Conservation (phyloP, 1,140 invertebrate species). For the Drosophila ohnishii region DNA sequence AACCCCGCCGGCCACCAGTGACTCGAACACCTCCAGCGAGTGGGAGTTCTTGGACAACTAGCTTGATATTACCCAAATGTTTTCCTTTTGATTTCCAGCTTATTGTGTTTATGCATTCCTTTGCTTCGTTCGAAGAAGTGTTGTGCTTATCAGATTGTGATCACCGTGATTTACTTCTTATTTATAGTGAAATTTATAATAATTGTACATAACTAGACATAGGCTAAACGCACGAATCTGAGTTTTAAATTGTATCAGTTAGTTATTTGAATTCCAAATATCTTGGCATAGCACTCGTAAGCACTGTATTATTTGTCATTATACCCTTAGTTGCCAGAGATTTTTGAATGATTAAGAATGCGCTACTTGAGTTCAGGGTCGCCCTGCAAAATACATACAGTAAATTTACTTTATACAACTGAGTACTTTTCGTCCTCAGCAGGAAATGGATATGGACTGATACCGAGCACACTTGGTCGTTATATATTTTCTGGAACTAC, state of each 20-base stretch:
- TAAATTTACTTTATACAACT: slow-evolving; percentile 35
- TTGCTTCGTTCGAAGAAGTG: slow-evolving; percentile 23
- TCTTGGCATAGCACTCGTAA: slow-evolving; percentile 11
- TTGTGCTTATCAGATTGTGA: slow-evolving; percentile 69
- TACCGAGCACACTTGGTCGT: slow-evolving; percentile 17
- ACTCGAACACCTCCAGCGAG: slow-evolving; percentile 76
- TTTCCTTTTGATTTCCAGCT: slow-evolving; percentile 19
- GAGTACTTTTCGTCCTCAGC: slow-evolving; percentile 12
- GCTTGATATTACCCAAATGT: slow-evolving; percentile 41
- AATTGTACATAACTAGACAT: slow-evolving; percentile 61
- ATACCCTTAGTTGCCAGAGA: slow-evolving; percentile 19
- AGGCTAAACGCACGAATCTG: slow-evolving; percentile 10
- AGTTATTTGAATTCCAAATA: slow-evolving; percentile 10
- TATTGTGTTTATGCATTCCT: slow-evolving; percentile 4
- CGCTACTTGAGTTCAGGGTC: slow-evolving; percentile 28
- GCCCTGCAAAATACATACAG: slow-evolving; percentile 34
- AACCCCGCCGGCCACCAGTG: slow-evolving; percentile 42
- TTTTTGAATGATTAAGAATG: slow-evolving; percentile 40
- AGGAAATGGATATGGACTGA: slow-evolving; percentile 41
- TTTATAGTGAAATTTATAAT: slow-evolving; percentile 43
- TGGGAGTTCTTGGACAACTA: slow-evolving; percentile 81
- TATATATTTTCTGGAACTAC: slow-evolving; percentile 12
- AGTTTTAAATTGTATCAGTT: slow-evolving; percentile 6
- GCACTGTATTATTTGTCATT: slow-evolving; percentile 18
- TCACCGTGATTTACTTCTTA: slow-evolving; percentile 47